phyloP scores from a whole-genome alignment of 2,113 vertebrate species.

The Mirza zaza region DNA sequence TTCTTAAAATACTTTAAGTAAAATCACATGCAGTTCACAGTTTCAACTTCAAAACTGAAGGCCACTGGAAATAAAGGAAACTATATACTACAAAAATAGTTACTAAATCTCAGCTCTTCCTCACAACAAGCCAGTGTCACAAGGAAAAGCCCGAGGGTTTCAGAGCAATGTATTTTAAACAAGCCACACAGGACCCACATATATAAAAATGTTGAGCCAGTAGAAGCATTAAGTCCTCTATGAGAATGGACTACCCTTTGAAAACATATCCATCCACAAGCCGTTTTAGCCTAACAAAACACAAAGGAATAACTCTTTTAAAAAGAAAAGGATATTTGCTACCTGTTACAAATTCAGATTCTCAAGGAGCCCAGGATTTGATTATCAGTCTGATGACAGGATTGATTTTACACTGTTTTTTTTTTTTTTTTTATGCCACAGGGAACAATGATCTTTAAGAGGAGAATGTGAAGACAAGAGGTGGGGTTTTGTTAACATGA shows the following conservation, averaged over 20 bases:
- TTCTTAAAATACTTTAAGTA: conserved; percentile 35
- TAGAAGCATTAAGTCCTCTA: neutral
- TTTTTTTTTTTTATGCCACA: neutral
- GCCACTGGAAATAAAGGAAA: neutral
- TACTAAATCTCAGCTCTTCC: neutral
- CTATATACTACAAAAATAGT: neutral
- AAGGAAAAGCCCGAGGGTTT: neutral
- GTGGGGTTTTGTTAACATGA: neutral
- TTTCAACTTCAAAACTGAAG: conserved; percentile 43
- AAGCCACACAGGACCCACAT: neutral
- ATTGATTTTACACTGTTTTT: neutral
- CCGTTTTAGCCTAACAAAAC: neutral
- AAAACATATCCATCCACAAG: neutral
- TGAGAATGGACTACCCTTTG: neutral
- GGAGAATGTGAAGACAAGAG: neutral
- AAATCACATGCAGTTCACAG: neutral
- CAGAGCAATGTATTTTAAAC: neutral
- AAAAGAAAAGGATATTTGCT: conserved; percentile 27
- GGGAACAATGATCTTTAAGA: neutral
- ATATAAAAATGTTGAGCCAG: neutral
- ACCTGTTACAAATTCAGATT: neutral
- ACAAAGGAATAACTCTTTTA: neutral
- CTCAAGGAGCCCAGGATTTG: neutral
- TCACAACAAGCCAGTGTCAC: neutral
- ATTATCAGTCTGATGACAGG: neutral